Evolutionary conservation across 1,140 invertebrate species (phyloP), one percentile per base, ranked within the genome.

Genomic region (Sesamia nonagrioides): DNA sequence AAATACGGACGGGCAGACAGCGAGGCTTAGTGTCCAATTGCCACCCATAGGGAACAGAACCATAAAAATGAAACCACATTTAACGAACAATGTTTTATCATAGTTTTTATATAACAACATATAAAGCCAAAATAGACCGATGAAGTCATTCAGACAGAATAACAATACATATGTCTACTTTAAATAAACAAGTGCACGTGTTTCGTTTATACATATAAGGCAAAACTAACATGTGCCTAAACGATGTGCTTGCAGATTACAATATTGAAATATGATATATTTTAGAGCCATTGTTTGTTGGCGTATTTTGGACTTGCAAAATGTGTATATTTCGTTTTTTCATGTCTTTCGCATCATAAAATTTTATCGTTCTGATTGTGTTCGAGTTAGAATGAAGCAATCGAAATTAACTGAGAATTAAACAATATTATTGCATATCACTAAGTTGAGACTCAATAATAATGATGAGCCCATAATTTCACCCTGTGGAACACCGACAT

Each of bases 131-230:
- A 66, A 66, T 66, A 66, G 61, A 45, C 11, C 17, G 61, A 66
- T 66, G 61, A 66, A 42, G 61, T 42, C 61, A 66, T 66, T 42
- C n/a, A 6, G 4, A 42, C 17, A 0, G 61, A 21, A 42, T 42
- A 66, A 66, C 61, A 66, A 61, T 61, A 21, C 37, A 40, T 63
- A 63, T 40, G n/a, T 42, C n/a, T 21, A 21, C 61, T 66, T 66
- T 42, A 66, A 66, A 66, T 66, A 66, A 63, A 66, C 37, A 21
- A 18, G 61, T 66, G 61, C 61, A 66, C 61, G 61, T 66, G 37
- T 66, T 42, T 11, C 37, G 37, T 45, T 13, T 45, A 66, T 42
- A 40, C 18, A 21, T 37, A 45, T 66, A 66, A 66, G 61, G 37
- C 61, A 66, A 66, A 66, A 66, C 61, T 42, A 42, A 42, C 37